phyloP scores from a whole-genome alignment of 2,888 invertebrate species.

The Osmoderma eremita region DNA sequence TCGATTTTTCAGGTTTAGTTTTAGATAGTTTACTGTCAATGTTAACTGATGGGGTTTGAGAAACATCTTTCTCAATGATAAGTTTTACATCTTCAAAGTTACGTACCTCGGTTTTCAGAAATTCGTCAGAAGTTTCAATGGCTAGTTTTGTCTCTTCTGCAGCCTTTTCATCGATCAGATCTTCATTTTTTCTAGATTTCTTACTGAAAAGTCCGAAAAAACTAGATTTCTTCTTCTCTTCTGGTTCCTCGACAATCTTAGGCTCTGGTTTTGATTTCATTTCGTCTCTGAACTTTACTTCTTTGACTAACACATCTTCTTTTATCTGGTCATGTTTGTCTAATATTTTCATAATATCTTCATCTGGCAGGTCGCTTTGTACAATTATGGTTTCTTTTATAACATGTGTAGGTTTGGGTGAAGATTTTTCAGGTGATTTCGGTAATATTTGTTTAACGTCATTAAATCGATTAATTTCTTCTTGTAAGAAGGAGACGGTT shows the following conservation, averaged over 20 bases:
- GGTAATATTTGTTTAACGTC: slow-evolving; percentile 46
- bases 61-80: slow-evolving; percentile 1
- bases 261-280: slow-evolving; percentile 35
- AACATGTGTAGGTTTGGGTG: slow-evolving; percentile 9
- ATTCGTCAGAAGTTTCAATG: slow-evolving; percentile 46
- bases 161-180: slow-evolving; percentile 25
- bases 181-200: slow-evolving; percentile 45
- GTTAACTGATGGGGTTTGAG: slow-evolving; percentile 12
- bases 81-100: slow-evolving; percentile 47
- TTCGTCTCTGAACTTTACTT: slow-evolving; percentile 17
- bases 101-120: slow-evolving; percentile 48
- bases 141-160: neutral
- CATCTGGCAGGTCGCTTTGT: slow-evolving; percentile 9
- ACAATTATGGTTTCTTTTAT: slow-evolving; percentile 27
- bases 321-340: slow-evolving; percentile 13
- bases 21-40: neutral
- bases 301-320: slow-evolving; percentile 25
- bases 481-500: slow-evolving; percentile 51
- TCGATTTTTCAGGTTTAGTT: too few relatives aligned
- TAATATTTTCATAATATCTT: slow-evolving; percentile 7
- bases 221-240: slow-evolving; percentile 46
- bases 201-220: slow-evolving; percentile 50
- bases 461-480: slow-evolving; percentile 51
- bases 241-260: neutral
- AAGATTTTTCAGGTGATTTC: slow-evolving; percentile 19